Evolutionary conservation across 2,888 invertebrate species (phyloP).

Genomic region (Phaedon cochleariae): DNA sequence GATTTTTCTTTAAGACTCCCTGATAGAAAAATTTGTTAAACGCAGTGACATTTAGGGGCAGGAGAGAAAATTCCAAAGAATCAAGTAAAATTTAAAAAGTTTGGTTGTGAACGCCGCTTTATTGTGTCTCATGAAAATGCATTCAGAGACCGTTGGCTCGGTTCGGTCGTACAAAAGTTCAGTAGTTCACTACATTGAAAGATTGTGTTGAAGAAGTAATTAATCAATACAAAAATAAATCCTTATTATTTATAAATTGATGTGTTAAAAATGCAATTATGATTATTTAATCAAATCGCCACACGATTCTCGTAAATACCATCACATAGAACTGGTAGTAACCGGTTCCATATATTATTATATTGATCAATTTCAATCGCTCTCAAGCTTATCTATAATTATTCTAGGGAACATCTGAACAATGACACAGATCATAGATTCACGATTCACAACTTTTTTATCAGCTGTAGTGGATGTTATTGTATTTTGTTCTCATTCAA

Average conservation of each 20-base stretch:
- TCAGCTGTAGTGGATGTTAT: not conserved
- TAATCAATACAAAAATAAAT: not conserved
- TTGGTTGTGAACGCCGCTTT: too few species aligned
- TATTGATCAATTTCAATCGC: not conserved
- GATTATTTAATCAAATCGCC: not conserved
- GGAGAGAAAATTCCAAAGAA: too few species aligned
- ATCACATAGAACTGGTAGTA: not conserved
- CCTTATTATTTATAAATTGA: not conserved
- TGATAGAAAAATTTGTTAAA: too few species aligned
- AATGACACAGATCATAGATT: not conserved
- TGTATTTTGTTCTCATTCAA: too few species aligned
- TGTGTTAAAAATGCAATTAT: not conserved
- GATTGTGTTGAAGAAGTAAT: not conserved
- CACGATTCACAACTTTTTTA: not conserved
- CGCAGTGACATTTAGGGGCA: too few species aligned
- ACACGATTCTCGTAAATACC: not conserved
- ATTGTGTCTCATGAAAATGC: too few species aligned
- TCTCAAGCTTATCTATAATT: not conserved
- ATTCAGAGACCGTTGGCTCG: not conserved
- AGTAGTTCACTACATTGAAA: not conserved
- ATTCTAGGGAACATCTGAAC: not conserved
- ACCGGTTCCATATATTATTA: not conserved
- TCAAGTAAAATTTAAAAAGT: too few species aligned
- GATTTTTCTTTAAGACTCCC: too few species aligned
- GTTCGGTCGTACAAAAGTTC: not conserved